Conservation (phyloP, 2,797 vertebrate genomes). For the Syncerus caffer region DNA sequence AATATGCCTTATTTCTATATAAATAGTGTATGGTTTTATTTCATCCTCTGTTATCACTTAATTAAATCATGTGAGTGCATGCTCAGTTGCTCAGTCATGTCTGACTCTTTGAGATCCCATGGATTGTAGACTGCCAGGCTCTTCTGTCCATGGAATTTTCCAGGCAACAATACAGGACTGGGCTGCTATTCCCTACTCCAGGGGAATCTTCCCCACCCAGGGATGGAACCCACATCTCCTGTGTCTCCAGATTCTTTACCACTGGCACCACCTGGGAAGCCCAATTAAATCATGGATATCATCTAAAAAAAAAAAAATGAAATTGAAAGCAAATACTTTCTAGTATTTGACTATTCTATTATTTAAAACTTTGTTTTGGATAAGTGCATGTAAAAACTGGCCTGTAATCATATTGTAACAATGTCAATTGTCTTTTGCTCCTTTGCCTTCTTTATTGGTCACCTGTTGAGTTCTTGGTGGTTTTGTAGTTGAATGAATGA, state of each 20-base stretch:
- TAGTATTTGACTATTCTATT: neutral
- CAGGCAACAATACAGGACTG: neutral
- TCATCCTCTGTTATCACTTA: neutral
- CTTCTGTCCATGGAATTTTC: neutral
- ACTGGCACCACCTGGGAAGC: neutral
- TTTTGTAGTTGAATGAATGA: neutral
- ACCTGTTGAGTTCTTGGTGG: neutral
- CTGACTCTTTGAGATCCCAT: neutral
- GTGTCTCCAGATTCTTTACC: neutral
- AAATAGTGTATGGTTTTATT: neutral
- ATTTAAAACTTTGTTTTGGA: neutral
- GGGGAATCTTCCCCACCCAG: neutral
- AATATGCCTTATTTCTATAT: neutral
- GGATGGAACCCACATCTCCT: neutral
- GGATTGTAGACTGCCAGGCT: neutral
- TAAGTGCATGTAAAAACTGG: neutral
- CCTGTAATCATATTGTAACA: neutral
- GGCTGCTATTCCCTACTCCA: neutral
- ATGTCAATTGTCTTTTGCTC: neutral
- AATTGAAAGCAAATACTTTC: neutral
- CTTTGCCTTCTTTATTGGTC: neutral
- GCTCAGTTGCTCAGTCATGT: neutral
- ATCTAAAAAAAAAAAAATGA: neutral
- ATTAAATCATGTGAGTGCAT: neutral
- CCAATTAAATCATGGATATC: neutral